Conservation (phyloP, 2,113 vertebrate species). For the Erythrocercus mccallii region DNA sequence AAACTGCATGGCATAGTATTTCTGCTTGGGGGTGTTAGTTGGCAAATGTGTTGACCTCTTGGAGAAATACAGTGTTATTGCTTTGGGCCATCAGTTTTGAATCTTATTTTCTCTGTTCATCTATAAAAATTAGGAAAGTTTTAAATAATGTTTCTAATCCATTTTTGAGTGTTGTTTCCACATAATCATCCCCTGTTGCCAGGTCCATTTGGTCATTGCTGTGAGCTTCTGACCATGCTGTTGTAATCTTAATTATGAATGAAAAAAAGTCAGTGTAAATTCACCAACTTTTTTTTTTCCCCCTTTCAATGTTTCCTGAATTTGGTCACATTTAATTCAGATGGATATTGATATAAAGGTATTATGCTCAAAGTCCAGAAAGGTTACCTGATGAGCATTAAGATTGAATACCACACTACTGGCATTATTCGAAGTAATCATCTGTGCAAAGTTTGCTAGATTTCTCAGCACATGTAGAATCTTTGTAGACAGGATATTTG, state of each 20-base stretch:
- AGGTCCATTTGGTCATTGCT: not conserved
- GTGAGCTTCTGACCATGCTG: not conserved
- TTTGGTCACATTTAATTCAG: not conserved
- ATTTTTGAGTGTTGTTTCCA: not conserved
- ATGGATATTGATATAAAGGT: not conserved
- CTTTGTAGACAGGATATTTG: not conserved
- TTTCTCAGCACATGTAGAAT: not conserved
- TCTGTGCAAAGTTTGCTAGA: not conserved
- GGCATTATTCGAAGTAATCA: not conserved
- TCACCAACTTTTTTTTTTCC: not conserved
- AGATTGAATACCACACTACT: not conserved
- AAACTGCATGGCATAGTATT: not conserved
- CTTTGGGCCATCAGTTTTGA: not conserved
- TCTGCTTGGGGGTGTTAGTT: not conserved
- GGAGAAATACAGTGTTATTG: not conserved
- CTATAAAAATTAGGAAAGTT: not conserved
- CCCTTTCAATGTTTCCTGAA: not conserved
- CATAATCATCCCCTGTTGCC: not conserved
- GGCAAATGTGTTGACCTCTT: not conserved
- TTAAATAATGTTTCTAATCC: not conserved
- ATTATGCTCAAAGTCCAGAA: not conserved
- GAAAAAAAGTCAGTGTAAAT: not conserved
- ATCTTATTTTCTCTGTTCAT: not conserved
- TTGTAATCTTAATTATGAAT: not conserved
- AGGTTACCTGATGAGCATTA: not conserved